These are phyloP conservation scores for Bovichtus diacanthus DNA, from an alignment of 2,797 vertebrate genomes.

Conservation along the genomic window DNA sequence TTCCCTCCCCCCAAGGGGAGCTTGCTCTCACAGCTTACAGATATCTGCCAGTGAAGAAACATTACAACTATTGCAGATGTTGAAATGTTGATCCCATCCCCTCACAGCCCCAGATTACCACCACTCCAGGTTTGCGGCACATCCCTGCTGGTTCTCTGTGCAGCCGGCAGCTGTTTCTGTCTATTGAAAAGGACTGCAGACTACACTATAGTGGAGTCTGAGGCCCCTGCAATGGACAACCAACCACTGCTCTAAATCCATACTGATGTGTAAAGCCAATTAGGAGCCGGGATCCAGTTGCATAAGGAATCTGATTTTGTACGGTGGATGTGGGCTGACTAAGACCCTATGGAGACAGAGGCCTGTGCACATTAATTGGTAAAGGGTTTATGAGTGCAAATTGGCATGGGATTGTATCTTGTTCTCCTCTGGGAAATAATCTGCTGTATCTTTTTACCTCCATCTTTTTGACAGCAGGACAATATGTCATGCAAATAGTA, in stretches of 20 bases:
- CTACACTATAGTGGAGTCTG: slow-evolving; percentile 31
- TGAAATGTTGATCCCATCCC: slow-evolving; percentile 88
- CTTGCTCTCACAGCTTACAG: slow-evolving; percentile 82
- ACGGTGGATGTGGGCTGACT: slow-evolving; percentile 74
- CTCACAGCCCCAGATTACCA: slow-evolving; percentile 81
- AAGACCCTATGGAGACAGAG: slow-evolving; percentile 73
- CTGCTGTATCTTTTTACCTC: slow-evolving; percentile 29
- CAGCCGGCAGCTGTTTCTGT: slow-evolving; percentile 84
- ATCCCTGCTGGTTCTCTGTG: slow-evolving; percentile 63
- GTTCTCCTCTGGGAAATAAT: slow-evolving; percentile 49
- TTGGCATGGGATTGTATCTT: slow-evolving; percentile 56
- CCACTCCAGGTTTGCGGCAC: slow-evolving; percentile 76
- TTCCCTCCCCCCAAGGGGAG: slow-evolving; percentile 73
- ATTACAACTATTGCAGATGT: slow-evolving; percentile 89
- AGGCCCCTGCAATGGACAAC: slow-evolving; percentile 65
- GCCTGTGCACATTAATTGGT: slow-evolving; percentile 58
- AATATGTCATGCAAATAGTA: not conserved
- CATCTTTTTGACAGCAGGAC: slow-evolving; percentile 16
- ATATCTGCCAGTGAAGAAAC: slow-evolving; percentile 84
- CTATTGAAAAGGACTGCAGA: slow-evolving; percentile 62
- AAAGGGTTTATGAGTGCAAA: slow-evolving; percentile 71
- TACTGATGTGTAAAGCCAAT: slow-evolving; percentile 84
- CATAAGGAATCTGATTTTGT: slow-evolving; percentile 81
- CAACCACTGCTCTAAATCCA: slow-evolving; percentile 76
- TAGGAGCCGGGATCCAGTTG: slow-evolving; percentile 81